These are phyloP conservation scores for Chloroclystis v-ata DNA, from an alignment of 2,888 invertebrate genomes.

Conservation along the genomic window DNA sequence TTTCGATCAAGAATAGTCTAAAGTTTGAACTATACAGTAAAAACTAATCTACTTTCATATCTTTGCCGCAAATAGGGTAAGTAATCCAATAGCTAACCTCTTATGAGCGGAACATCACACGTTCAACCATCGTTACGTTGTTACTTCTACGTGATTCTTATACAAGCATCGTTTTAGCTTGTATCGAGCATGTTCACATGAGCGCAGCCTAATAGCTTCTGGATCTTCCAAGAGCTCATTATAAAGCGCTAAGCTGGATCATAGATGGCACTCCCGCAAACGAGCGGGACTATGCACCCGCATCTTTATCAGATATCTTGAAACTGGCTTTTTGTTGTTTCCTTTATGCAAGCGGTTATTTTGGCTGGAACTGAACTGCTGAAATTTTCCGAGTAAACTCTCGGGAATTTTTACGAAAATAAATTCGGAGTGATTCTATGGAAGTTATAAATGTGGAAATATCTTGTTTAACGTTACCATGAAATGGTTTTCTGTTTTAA, in stretches of 20 bases:
- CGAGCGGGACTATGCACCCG: conserved; percentile 26
- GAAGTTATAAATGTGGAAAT: too few species aligned
- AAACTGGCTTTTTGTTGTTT: conserved; percentile 14
- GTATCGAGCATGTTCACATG: conserved; percentile 14
- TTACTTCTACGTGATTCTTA: not conserved
- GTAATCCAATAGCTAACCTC: not conserved
- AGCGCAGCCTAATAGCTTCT: conserved; percentile 31
- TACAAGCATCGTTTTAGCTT: conserved; percentile 1
- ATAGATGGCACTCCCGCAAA: conserved; percentile 42
- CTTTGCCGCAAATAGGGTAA: too few species aligned
- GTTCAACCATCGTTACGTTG: not conserved
- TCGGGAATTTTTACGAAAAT: too few species aligned
- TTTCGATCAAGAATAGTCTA: too few species aligned
- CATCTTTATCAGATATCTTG: conserved; percentile 22
- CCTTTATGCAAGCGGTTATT: not conserved
- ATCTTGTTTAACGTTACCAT: too few species aligned
- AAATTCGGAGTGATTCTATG: too few species aligned
- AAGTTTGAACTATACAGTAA: too few species aligned
- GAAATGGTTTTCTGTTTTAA: too few species aligned
- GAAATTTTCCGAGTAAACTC: not conserved
- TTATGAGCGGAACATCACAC: not conserved
- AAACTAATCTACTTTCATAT: too few species aligned
- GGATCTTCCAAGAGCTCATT: conserved; percentile 60
- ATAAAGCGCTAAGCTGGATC: conserved; percentile 51
- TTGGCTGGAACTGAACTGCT: not conserved